Base-by-base conservation (phyloP, 2,888 invertebrate species). In the Balanococcus diminutus region DNA sequence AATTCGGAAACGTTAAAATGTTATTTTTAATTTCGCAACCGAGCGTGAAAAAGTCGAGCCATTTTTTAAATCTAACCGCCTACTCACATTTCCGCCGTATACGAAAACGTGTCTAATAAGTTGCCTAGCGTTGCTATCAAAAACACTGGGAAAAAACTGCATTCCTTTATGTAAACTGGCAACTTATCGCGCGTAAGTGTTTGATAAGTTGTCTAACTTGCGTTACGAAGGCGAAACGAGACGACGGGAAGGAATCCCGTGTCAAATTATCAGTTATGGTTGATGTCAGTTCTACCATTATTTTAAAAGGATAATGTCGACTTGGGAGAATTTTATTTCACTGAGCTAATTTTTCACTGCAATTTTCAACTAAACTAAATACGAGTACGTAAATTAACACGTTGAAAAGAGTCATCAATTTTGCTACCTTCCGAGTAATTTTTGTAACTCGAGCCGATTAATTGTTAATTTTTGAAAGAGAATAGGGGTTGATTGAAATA, bases 1-100 rank as follows among this genome's bases (percentile, higher is more conserved):
- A 67, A 67, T 67, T 67, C 67, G 67, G 28, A 67, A 67, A 67
- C n/a, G 67, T 67, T 67, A 67, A 67, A 67, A 4, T 67, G 67
- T 67, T 67, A 67, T 67, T 67, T 67, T 67, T 67, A 67, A 67
- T 67, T 67, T 67, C 25, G 67, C 67, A 67, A 67, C 67, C 16
- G 14, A 67, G 67, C 67, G 67, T 67, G 67, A 67, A 67, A 16
- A 67, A 28, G 28, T 14, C 16, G 28, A 28, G 67, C 14, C 67
- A 67, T 67, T 67, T 67, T 31, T 67, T 67, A 67, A 5, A 31
- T 28, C 25, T 28, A 67, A 14, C 25, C 67, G 67, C 67, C 67
- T 67, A 67, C 67, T 56, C 9, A 19, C 22, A 9, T 56, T 11
- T 56, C 22, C 19, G 5, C 22, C 19, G 22, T 14, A 56, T 22